A percentile compares a stretch with the other conserved stretches of the same genome.
These are phyloP conservation scores for Pseudorectes ferrugineus DNA, from an alignment of 2,113 vertebrate species.

Conservation along the genomic window DNA sequence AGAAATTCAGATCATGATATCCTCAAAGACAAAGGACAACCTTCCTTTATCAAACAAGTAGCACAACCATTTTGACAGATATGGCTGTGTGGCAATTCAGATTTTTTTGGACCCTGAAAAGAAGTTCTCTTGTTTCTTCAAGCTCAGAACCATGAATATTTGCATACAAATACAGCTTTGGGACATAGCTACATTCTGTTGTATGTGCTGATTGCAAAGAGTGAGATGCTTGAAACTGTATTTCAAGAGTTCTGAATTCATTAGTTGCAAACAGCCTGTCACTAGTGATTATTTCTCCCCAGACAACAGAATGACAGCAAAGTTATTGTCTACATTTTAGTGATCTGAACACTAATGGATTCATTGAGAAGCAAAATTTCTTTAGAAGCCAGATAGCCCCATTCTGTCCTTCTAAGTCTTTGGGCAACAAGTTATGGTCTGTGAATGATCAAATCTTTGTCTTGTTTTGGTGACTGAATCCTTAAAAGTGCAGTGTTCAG, in stretches of 20 bases:
- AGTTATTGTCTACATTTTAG: neutral
- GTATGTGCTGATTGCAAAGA: neutral
- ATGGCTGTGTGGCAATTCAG: neutral
- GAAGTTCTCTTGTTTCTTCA: neutral
- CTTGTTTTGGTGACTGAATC: neutral
- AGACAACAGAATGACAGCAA: neutral
- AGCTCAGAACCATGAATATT: neutral
- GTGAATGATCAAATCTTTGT: neutral
- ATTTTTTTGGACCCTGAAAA: neutral
- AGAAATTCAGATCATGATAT: neutral
- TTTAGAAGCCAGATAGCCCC: neutral
- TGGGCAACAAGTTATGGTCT: neutral
- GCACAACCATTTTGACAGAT: neutral
- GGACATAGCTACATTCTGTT: neutral
- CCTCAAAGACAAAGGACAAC: neutral
- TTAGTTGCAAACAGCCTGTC: neutral
- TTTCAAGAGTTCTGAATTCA: neutral
- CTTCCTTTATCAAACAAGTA: neutral
- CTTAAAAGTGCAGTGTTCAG: neutral
- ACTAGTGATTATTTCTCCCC: neutral
- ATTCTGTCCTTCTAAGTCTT: neutral
- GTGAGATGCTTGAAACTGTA: neutral
- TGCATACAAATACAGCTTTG: neutral
- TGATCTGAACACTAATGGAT: neutral
- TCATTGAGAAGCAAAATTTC: neutral